phyloP scores from a whole-genome alignment of 1,140 invertebrate species.

The Medauroidea extradentata region DNA sequence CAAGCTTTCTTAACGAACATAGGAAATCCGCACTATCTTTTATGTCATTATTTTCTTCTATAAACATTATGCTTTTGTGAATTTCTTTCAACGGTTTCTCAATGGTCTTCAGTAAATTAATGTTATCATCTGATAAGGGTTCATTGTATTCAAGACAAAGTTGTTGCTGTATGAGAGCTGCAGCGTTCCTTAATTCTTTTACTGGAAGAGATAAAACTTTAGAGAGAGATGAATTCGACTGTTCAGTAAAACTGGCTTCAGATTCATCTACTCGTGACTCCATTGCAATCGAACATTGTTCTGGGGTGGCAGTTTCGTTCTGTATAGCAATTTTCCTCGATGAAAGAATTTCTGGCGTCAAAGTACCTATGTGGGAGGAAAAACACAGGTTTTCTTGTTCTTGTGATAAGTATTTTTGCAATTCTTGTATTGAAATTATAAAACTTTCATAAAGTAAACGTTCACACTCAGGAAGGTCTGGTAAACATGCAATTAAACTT shows the following conservation, averaged over 20 bases:
- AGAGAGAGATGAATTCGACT: neutral
- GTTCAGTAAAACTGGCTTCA: neutral
- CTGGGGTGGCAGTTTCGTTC: neutral
- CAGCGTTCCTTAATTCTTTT: constrained; percentile 27
- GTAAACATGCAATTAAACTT: too few species aligned
- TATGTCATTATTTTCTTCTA: too few species aligned
- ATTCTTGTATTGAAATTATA: too few species aligned
- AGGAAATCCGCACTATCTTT: too few species aligned
- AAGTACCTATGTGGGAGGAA: too few species aligned
- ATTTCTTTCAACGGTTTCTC: constrained; percentile 34
- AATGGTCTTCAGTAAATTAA: neutral
- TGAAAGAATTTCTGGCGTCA: too few species aligned
- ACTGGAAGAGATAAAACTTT: constrained; percentile 9
- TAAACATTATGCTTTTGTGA: constrained; percentile 30
- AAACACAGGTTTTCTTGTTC: too few species aligned
- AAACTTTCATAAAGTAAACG: too few species aligned
- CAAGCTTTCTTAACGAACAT: too few species aligned
- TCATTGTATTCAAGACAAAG: too few species aligned
- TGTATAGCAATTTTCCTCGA: neutral
- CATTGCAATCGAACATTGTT: neutral
- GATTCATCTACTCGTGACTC: neutral
- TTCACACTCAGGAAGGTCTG: too few species aligned
- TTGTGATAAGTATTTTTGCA: too few species aligned
- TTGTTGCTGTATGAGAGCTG: constrained; percentile 28
- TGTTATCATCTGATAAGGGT: neutral